phyloP scores from a whole-genome alignment of 2,888 invertebrate species.

The Cephus sareptanus region DNA sequence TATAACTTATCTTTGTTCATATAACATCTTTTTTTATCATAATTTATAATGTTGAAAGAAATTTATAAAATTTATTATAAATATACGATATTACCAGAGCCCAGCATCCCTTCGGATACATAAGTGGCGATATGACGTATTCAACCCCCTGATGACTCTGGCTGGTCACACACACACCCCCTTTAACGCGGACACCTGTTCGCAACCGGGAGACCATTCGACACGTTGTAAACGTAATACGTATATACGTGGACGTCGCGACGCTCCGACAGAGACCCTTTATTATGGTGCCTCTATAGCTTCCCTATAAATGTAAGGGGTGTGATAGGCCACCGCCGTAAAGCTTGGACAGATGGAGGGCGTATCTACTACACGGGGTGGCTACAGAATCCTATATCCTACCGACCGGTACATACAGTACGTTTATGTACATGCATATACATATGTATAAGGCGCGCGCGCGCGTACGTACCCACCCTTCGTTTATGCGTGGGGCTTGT shows the following conservation, averaged over 20 bases:
- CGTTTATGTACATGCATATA: background rate
- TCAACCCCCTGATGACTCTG: constrained; percentile 41
- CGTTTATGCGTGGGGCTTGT: background rate
- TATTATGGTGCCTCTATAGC: background rate
- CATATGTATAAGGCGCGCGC: background rate
- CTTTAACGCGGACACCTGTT: constrained; percentile 58
- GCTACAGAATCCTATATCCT: constrained; percentile 2
- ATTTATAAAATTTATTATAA: background rate
- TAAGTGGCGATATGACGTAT: constrained; percentile 57
- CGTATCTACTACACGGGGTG: constrained; percentile 43
- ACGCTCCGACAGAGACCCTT: background rate
- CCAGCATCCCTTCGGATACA: background rate
- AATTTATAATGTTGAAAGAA: no score
- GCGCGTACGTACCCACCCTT: background rate
- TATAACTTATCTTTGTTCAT: no score
- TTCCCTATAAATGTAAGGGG: background rate
- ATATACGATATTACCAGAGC: background rate
- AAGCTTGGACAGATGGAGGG: constrained; percentile 56
- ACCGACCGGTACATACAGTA: background rate
- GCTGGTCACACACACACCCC: constrained; percentile 35
- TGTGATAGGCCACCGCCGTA: background rate
- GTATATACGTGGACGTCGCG: background rate
- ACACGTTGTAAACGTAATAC: background rate
- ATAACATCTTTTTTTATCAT: no score
- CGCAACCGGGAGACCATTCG: constrained; percentile 14